Conservation (phyloP, 2,888 invertebrate genomes). For the Perdita meconis region DNA sequence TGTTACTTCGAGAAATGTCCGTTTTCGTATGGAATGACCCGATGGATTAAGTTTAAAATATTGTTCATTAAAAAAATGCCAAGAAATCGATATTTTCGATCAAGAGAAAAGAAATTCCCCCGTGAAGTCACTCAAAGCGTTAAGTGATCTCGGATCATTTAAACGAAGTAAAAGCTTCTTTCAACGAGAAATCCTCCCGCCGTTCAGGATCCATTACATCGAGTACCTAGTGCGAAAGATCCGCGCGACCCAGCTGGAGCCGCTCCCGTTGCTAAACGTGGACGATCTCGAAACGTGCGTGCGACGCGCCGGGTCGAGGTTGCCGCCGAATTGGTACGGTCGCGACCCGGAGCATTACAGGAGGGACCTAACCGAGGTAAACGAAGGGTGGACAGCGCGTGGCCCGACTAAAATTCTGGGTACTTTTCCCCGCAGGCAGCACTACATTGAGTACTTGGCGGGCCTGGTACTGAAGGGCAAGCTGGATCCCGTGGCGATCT, state of each 20-base stretch:
- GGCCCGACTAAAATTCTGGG: conserved; percentile 78
- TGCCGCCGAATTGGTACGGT: conserved; percentile 92
- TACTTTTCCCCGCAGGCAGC: conserved; percentile 89
- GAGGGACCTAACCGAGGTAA: conserved; percentile 85
- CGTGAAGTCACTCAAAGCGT: no score
- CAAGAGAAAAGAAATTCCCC: no score
- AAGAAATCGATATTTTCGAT: no score
- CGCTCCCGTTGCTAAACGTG: conserved; percentile 90
- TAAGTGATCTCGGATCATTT: no score
- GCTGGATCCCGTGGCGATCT: conserved; percentile 95
- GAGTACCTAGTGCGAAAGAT: conserved; percentile 94
- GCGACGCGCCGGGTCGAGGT: conserved; percentile 89
- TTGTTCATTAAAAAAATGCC: no score
- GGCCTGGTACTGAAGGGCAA: conserved; percentile 92
- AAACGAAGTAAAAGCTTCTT: conserved; percentile 13
- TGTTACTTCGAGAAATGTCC: no score
- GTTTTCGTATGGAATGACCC: no score
- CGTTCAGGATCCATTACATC: conserved; percentile 93
- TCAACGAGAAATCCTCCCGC: conserved; percentile 25
- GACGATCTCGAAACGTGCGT: conserved; percentile 94
- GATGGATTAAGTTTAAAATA: no score
- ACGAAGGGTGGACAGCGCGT: conserved; percentile 36
- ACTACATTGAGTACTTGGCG: conserved; percentile 98
- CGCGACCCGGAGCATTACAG: conserved; percentile 85
- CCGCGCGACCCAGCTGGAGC: conserved; percentile 90